Conservation (phyloP, 2,888 invertebrate species). For the Sisyra terminalis region DNA sequence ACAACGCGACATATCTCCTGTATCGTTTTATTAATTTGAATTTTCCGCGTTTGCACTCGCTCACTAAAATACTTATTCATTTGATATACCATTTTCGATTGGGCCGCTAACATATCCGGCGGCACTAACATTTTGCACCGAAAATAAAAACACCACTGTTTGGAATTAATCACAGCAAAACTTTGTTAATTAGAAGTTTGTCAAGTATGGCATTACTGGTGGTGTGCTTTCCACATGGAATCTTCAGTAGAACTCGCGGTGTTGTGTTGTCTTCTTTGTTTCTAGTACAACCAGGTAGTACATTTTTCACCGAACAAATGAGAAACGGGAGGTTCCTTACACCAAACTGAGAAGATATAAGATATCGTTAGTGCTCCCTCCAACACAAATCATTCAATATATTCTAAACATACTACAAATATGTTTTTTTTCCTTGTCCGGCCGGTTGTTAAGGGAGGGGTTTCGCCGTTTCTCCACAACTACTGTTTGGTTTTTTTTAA, state of each 20-base stretch:
- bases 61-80: slow-evolving; percentile 89
- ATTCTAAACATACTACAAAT: background rate
- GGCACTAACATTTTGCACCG: slow-evolving; percentile 64
- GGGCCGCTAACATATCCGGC: slow-evolving; percentile 85
- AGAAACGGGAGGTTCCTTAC: background rate
- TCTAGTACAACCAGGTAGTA: no score
- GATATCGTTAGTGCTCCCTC: no score
- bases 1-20: slow-evolving; percentile 84
- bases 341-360: background rate
- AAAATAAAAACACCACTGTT: background rate
- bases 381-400: no score
- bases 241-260: no score
- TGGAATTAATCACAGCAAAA: background rate
- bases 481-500: slow-evolving; percentile 5
- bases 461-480: background rate
- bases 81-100: slow-evolving; percentile 89
- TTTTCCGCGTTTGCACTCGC: slow-evolving; percentile 72
- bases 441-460: slow-evolving; percentile 3
- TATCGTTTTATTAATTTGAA: slow-evolving; percentile 72
- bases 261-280: no score
- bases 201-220: background rate
- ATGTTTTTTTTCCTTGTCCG: slow-evolving; percentile 5
- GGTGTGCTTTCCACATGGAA: no score
- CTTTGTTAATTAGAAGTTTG: no score
- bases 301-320: no score